phyloP scores from a whole-genome alignment of 2,888 invertebrate genomes.

The Drosophila anceps region DNA sequence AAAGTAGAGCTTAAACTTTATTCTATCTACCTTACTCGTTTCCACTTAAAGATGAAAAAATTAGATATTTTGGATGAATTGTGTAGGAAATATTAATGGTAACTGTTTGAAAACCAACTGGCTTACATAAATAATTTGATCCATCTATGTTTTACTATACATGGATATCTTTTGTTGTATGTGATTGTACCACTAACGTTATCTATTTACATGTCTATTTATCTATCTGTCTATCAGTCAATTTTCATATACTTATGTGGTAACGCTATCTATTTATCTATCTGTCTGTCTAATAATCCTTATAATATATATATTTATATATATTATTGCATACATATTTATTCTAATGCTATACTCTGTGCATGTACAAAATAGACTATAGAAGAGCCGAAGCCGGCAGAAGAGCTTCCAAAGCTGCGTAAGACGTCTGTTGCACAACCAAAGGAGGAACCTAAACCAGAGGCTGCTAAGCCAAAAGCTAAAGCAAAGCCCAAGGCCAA shows the following conservation, averaged over 20 bases:
- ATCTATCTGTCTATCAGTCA: slow-evolving; percentile 7
- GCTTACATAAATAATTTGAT: neutral
- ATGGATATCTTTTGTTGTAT: neutral
- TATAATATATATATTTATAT: neutral
- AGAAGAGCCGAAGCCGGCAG: slow-evolving; percentile 79
- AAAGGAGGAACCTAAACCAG: slow-evolving; percentile 83
- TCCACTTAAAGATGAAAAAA: too few species aligned
- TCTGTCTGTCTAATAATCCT: neutral
- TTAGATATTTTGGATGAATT: too few species aligned
- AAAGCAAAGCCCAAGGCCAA: slow-evolving; percentile 79
- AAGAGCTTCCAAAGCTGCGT: slow-evolving; percentile 84
- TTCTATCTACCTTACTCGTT: neutral
- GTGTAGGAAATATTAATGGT: neutral
- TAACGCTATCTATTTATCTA: neutral
- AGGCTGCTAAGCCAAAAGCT: slow-evolving; percentile 75
- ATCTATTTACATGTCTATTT: slow-evolving; percentile 3
- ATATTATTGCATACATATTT: neutral
- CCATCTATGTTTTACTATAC: neutral
- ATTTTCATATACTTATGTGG: neutral
- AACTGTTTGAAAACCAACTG: neutral
- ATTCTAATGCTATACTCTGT: slow-evolving; percentile 8
- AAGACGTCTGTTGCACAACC: slow-evolving; percentile 78
- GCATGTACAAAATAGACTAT: slow-evolving; percentile 65
- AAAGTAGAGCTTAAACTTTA: neutral
- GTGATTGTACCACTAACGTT: neutral